Conservation (phyloP, 2,888 invertebrate genomes). For the Leptarthrus brevirostris region DNA sequence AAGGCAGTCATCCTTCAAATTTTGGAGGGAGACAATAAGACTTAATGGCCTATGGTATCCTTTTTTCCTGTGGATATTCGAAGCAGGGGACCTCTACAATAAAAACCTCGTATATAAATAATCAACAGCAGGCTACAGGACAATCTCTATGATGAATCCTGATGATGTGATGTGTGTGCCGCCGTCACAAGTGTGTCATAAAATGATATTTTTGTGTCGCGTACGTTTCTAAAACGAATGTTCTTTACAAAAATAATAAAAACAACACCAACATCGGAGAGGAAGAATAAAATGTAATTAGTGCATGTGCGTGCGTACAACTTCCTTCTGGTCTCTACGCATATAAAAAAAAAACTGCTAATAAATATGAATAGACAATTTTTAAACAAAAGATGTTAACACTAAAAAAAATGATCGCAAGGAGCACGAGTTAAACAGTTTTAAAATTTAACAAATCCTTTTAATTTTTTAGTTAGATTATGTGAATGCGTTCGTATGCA, state of each 20-base stretch:
- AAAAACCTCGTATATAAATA: too few relatives aligned
- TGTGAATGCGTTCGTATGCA: conserved; percentile 41
- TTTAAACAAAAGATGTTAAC: background rate
- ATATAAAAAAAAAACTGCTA: background rate
- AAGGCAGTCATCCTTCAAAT: too few relatives aligned
- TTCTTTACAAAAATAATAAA: background rate
- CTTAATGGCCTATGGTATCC: too few relatives aligned
- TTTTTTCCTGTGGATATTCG: too few relatives aligned
- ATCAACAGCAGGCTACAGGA: too few relatives aligned
- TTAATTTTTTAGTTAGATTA: conserved; percentile 28
- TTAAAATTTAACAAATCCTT: background rate
- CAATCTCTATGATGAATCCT: background rate
- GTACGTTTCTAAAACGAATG: conserved; percentile 2
- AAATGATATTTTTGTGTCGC: conserved; percentile 3
- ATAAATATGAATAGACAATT: conserved; percentile 7
- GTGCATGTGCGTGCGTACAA: background rate
- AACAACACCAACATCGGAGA: background rate
- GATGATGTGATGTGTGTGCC: background rate
- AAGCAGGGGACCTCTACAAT: too few relatives aligned
- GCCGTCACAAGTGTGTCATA: background rate
- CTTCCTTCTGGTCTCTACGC: background rate
- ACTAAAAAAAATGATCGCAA: background rate
- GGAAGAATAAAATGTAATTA: background rate
- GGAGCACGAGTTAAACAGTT: background rate
- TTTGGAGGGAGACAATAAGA: too few relatives aligned